Evolutionary conservation across 2,888 invertebrate genomes (phyloP).

Genomic region (Hirtodrosophila cameraria): DNA sequence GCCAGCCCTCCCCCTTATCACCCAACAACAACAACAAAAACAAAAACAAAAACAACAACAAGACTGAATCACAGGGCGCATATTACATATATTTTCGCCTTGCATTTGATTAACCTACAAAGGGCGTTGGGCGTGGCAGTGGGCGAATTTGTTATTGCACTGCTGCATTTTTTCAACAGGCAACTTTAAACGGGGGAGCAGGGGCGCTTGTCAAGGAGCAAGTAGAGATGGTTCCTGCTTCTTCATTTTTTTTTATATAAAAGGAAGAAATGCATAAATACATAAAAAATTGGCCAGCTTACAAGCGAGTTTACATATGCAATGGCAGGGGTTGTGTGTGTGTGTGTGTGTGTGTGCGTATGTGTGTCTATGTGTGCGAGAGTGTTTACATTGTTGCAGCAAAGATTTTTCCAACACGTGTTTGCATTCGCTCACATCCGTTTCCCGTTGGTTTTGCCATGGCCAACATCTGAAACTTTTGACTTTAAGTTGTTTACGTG

Average conservation of each 20-base stretch:
- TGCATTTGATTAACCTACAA: conserved; percentile 81
- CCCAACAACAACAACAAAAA: no score
- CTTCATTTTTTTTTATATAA: conserved; percentile 39
- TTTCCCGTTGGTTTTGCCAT: conserved; percentile 53
- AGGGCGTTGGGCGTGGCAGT: conserved; percentile 38
- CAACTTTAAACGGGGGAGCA: conserved; percentile 53
- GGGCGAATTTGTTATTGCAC: conserved; percentile 41
- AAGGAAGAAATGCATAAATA: conserved; percentile 72
- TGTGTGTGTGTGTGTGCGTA: conserved; percentile 1
- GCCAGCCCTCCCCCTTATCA: conserved; percentile 12
- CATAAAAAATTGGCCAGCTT: conserved; percentile 79
- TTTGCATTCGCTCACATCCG: conserved; percentile 71
- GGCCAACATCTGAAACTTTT: conserved; percentile 40
- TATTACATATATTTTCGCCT: conserved; percentile 50
- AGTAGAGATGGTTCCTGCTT: no score
- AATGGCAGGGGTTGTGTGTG: conserved; percentile 38
- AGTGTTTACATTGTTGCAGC: conserved; percentile 70
- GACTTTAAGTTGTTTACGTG: conserved; percentile 57
- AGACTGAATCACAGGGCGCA: conserved; percentile 1
- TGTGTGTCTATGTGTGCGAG: conserved; percentile 17
- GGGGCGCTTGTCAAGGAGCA: background rate
- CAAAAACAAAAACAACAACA: no score
- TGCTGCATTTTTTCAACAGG: conserved; percentile 60
- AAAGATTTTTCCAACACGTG: conserved; percentile 74
- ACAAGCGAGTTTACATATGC: conserved; percentile 75